These are phyloP conservation scores for Thomomys bottae DNA, from an alignment of 2,113 vertebrate species.

Conservation along the genomic window DNA sequence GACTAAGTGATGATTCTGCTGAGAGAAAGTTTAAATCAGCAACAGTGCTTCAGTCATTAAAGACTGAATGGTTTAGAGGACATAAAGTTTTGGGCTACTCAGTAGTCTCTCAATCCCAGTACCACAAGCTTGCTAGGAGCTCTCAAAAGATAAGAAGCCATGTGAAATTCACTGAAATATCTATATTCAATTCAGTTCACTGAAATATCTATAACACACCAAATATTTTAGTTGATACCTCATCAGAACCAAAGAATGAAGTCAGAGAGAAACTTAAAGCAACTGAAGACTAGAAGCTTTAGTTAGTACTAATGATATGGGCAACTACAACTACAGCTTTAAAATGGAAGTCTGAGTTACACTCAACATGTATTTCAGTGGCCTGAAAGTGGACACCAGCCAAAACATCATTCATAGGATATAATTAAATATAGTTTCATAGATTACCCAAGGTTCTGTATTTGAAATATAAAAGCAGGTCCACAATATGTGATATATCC, in stretches of 20 bases:
- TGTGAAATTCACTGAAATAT: not conserved
- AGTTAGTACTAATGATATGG: not conserved
- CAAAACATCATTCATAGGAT: not conserved
- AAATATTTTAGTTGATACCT: not conserved
- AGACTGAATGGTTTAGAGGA: conserved; percentile 1
- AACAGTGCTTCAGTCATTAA: conserved; percentile 1
- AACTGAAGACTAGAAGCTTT: not conserved
- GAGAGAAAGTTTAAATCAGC: conserved; percentile 9
- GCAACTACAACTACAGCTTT: not conserved
- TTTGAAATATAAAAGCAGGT: not conserved
- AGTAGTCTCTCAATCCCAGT: not conserved
- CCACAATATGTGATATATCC: not conserved
- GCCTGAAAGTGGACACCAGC: not conserved
- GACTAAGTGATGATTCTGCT: conserved; percentile 38
- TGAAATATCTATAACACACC: not conserved
- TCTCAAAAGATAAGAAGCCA: not conserved
- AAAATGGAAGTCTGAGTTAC: not conserved
- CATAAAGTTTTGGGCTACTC: not conserved
- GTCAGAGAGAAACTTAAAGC: not conserved
- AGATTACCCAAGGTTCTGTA: not conserved
- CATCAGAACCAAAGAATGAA: not conserved
- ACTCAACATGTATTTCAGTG: not conserved
- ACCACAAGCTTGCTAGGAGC: not conserved
- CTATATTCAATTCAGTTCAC: not conserved
- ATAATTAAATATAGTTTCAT: not conserved